Evolutionary conservation across 2,113 vertebrate species (phyloP), one percentile per base, ranked within the genome.

Genomic region (Thymallus thymallus): DNA sequence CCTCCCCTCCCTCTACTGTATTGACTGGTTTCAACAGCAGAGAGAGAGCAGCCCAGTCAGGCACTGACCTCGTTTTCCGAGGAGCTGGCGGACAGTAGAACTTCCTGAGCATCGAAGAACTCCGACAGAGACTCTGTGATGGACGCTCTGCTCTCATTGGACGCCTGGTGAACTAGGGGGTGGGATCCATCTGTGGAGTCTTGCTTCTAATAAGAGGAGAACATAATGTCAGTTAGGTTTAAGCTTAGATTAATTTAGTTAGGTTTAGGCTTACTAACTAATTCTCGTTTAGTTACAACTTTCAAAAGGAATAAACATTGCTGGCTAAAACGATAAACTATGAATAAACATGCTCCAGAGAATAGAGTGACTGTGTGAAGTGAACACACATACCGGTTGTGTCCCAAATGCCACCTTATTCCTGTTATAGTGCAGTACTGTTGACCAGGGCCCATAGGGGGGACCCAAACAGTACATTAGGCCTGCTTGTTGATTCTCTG

Each of bases 51-150:
- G 2, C 60, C 26, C 3, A 22, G 2, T 18, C 23, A 23, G 3
- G 12, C 22, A 55, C 91, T 85, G 60, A 98, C 98, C 95, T 98
- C 98, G 55, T 99, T 99, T 91, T 99, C 97, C 80, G 98, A 98
- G 82, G 98, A 99, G 80, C 98, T 99, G 3, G 97, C 95, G 66
- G 97, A 98, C 74, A 98, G 76, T 0, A 99, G 88, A 65, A 98
- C 96, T 87, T 99, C 98, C 79, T 98, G 98, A 12, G 98, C 98
- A 74, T 99, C 98, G 80, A 96, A 99, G 87, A 99, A 99, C 90
- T 99, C 98, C 0, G 95, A 95, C 68, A 99, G 88, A 23, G 98
- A 99, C 87, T 99, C 98, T 4, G 96, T 91, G 32, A 98, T 91
- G 46, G 98, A 99, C 1, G 95, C 90, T 61, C 94, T 91, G 83